These are phyloP conservation scores for Tryphoninae sp. DNA, from an alignment of 2,888 invertebrate genomes.

Conservation along the genomic window DNA sequence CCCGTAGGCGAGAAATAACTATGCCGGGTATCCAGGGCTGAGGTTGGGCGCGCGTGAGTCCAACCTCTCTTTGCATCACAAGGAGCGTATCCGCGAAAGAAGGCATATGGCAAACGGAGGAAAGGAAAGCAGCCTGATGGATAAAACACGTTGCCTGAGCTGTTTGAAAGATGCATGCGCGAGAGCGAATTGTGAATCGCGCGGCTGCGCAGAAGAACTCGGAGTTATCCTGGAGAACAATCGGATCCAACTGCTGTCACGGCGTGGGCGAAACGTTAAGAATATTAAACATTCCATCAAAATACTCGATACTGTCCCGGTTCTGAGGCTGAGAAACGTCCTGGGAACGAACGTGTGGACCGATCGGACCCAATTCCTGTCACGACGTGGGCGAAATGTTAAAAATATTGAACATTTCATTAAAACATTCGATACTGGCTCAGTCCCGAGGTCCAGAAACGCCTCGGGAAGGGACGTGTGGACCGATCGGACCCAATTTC, in stretches of 20 bases:
- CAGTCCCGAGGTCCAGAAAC: too few species aligned
- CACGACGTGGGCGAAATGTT: too few species aligned
- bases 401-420: too few species aligned
- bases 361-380: too few species aligned
- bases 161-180: not conserved
- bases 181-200: not conserved
- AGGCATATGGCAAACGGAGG: slow-evolving; percentile 13
- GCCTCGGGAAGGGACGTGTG: too few species aligned
- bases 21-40: slow-evolving; percentile 79
- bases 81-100: slow-evolving; percentile 68
- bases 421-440: too few species aligned
- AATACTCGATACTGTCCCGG: not conserved
- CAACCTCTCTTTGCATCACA: slow-evolving; percentile 43
- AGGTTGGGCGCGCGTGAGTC: slow-evolving; percentile 74
- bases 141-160: not conserved
- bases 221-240: slow-evolving; percentile 78
- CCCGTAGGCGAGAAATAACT: slow-evolving; percentile 78
- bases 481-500: too few species aligned
- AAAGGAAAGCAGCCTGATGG: slow-evolving; percentile 31
- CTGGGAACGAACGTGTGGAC: too few species aligned
- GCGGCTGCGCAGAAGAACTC: slow-evolving; percentile 30
- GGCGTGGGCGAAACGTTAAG: slow-evolving; percentile 76
- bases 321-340: too few species aligned
- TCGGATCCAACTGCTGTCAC: slow-evolving; percentile 76
- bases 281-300: slow-evolving; percentile 64